These are phyloP conservation scores for Leptosomus discolor DNA, from an alignment of 2,113 vertebrate genomes.

Conservation along the genomic window DNA sequence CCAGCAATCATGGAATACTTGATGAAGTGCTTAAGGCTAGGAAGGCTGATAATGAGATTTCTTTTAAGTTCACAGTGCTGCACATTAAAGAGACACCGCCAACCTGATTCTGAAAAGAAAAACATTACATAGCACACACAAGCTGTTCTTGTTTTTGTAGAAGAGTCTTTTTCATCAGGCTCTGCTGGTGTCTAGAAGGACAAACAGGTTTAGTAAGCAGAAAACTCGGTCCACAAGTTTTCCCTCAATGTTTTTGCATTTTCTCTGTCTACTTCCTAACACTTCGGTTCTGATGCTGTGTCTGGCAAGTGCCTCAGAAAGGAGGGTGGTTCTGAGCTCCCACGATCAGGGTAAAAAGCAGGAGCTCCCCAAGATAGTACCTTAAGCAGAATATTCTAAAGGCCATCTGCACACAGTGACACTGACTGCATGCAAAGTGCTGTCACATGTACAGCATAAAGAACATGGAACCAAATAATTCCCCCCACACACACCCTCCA, in stretches of 20 bases:
- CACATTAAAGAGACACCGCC: slow-evolving; percentile 38
- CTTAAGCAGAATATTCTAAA: not conserved
- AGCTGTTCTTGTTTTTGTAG: not conserved
- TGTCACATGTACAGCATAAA: not conserved
- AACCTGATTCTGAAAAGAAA: not conserved
- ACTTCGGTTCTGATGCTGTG: not conserved
- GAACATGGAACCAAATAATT: not conserved
- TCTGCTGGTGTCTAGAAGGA: not conserved
- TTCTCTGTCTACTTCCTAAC: not conserved
- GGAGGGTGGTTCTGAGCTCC: not conserved
- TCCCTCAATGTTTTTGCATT: not conserved
- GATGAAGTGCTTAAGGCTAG: slow-evolving; percentile 39
- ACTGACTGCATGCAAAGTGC: not conserved
- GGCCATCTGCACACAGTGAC: not conserved
- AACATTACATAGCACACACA: not conserved
- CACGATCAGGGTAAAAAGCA: not conserved
- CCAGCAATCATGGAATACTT: slow-evolving; percentile 23
- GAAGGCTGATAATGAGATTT: slow-evolving; percentile 56
- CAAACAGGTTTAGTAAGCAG: not conserved
- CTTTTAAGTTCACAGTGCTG: slow-evolving; percentile 36
- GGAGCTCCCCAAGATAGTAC: not conserved
- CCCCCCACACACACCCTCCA: not conserved
- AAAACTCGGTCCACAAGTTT: not conserved
- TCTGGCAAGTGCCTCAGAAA: not conserved
- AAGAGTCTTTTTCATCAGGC: not conserved